A percentile compares a stretch with the other conserved stretches of the same genome.
Evolutionary conservation across 64 coral and sea anemone genomes (phyloP).

Genomic region (Montipora sp.): DNA sequence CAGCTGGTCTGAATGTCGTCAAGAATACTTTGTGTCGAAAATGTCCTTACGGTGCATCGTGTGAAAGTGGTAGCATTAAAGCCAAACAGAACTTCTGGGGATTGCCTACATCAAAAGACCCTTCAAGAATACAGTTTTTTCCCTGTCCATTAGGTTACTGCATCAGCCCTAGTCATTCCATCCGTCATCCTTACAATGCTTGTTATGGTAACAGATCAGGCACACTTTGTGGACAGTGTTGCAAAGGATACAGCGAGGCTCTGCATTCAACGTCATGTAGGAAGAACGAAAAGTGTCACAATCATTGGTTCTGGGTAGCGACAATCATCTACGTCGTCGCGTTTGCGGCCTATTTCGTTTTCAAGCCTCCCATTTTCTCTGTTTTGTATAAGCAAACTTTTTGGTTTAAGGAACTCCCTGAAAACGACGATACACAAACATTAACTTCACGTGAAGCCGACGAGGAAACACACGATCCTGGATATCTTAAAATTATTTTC

Average conservation of each 20-base stretch:
- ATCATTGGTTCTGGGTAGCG: slow-evolving; percentile 80
- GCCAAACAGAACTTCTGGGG: slow-evolving; percentile 74
- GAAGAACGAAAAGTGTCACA: slow-evolving; percentile 51
- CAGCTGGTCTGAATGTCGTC: background rate
- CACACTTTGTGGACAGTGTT: slow-evolving; percentile 71
- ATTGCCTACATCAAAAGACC: background rate
- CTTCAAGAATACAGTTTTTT: slow-evolving; percentile 48
- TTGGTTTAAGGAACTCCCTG: slow-evolving; percentile 37
- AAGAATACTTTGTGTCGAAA: slow-evolving; percentile 27
- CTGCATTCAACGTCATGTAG: slow-evolving; percentile 76
- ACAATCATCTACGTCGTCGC: background rate
- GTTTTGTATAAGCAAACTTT: slow-evolving; percentile 36
- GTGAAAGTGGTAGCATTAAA: slow-evolving; percentile 13
- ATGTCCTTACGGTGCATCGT: slow-evolving; percentile 71
- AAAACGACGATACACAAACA: background rate
- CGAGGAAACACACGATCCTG: slow-evolving; percentile 10
- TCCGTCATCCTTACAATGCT: slow-evolving; percentile 9
- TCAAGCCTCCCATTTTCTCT: slow-evolving; percentile 51
- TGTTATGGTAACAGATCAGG: slow-evolving; percentile 66
- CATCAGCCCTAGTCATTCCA: background rate
- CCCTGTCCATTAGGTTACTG: slow-evolving; percentile 72
- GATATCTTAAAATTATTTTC: slow-evolving; percentile 80
- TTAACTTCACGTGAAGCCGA: background rate
- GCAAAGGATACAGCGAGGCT: slow-evolving; percentile 52
- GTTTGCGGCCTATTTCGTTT: slow-evolving; percentile 65